phyloP scores from a whole-genome alignment of 2,113 vertebrate species.

The Rhagologus leucostigma region DNA sequence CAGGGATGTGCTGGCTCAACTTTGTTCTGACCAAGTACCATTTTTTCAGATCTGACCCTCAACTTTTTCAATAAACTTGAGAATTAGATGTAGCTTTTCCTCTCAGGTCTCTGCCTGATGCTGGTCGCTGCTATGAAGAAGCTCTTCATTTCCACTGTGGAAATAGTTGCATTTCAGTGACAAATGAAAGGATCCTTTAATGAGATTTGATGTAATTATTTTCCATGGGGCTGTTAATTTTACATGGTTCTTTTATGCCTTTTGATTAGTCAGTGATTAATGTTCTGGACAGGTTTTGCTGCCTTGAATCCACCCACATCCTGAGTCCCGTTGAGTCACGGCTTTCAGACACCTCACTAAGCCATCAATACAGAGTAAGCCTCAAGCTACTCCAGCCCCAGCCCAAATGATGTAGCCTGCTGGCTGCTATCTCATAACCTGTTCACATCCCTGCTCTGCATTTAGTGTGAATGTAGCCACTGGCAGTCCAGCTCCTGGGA shows the following conservation, averaged over 20 bases:
- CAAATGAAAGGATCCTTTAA: not conserved
- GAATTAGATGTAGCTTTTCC: not conserved
- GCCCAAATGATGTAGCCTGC: rapidly evolving
- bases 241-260: not conserved
- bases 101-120: not conserved
- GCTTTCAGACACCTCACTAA: not conserved
- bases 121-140: not conserved
- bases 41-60: not conserved
- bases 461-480: not conserved
- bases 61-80: not conserved
- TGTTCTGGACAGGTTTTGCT: not conserved
- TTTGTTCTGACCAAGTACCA: not conserved
- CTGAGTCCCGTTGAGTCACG: not conserved
- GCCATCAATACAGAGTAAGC: not conserved
- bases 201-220: slow-evolving; percentile 8
- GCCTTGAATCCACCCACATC: not conserved
- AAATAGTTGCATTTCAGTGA: not conserved
- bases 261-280: slow-evolving; percentile 17
- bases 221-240: slow-evolving; percentile 7
- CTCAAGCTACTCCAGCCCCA: not conserved
- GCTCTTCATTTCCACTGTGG: not conserved
- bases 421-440: not conserved
- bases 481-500: not conserved
- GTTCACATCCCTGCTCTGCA: rapidly evolving
- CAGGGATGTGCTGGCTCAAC: not conserved